Evolutionary conservation across 2,888 invertebrate species (phyloP).

Genomic region (Tachina lurida): DNA sequence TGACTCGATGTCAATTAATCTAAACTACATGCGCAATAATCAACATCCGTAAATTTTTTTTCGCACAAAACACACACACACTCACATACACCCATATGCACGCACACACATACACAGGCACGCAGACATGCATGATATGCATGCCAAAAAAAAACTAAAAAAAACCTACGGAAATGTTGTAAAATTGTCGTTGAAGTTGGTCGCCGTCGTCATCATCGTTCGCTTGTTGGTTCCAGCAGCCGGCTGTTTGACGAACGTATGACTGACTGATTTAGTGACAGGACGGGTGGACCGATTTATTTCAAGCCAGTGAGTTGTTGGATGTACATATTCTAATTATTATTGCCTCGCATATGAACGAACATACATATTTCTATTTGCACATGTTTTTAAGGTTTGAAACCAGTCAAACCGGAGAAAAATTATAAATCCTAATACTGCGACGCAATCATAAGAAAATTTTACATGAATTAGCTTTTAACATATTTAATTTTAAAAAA

Average conservation of each 20-base stretch:
- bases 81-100: conserved; percentile 8
- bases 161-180: conserved; percentile 40
- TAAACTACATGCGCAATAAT: conserved; percentile 75
- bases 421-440: background rate
- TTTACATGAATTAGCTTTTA: too few species aligned
- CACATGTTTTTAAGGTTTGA: background rate
- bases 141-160: too few species aligned
- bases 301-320: conserved; percentile 51
- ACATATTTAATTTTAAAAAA: too few species aligned
- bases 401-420: conserved; percentile 5
- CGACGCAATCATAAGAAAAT: too few species aligned
- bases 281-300: conserved; percentile 66
- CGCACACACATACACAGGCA: conserved; percentile 10
- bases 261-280: conserved; percentile 50
- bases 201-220: background rate
- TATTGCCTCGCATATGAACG: conserved; percentile 47
- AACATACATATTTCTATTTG: background rate
- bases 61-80: conserved; percentile 52
- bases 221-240: conserved; percentile 41
- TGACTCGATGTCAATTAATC: conserved; percentile 82
- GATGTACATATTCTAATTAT: conserved; percentile 44
- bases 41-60: conserved; percentile 61
- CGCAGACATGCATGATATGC: background rate
- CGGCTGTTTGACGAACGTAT: conserved; percentile 56
- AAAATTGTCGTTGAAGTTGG: conserved; percentile 43